These are phyloP conservation scores for Cygnus atratus DNA, from an alignment of 2,113 vertebrate genomes.

Conservation along the genomic window DNA sequence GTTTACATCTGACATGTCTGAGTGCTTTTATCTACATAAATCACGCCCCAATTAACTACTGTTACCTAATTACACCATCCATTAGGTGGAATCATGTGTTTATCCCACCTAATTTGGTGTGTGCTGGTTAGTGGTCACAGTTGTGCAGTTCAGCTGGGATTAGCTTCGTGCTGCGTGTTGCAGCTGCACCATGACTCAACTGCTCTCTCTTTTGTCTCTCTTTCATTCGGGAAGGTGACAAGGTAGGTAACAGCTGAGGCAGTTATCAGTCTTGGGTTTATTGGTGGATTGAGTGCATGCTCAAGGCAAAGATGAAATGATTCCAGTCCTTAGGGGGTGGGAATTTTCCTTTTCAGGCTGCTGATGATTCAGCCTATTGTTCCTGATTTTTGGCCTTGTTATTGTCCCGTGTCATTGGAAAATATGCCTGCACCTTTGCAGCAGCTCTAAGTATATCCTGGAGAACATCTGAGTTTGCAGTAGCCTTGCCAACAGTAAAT, in stretches of 20 bases:
- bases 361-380: background rate
- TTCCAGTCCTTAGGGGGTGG: background rate
- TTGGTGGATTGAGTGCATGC: slow-evolving; percentile 58
- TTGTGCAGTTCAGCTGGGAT: slow-evolving; percentile 65
- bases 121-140: slow-evolving; percentile 43
- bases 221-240: slow-evolving; percentile 35
- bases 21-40: slow-evolving; percentile 81
- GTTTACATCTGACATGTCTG: slow-evolving; percentile 68
- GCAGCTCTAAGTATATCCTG: background rate
- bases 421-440: background rate
- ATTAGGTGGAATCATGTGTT: slow-evolving; percentile 79
- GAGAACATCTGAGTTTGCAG: slow-evolving; percentile 2
- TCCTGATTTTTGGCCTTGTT: background rate
- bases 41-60: slow-evolving; percentile 81
- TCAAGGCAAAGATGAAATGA: background rate
- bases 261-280: background rate
- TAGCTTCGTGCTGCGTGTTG: slow-evolving; percentile 43
- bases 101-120: slow-evolving; percentile 83
- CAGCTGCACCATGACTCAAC: slow-evolving; percentile 54
- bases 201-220: slow-evolving; percentile 45
- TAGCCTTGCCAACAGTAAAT: background rate
- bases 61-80: slow-evolving; percentile 90
- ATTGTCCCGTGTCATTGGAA: slow-evolving; percentile 7
- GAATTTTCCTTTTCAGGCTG: background rate
- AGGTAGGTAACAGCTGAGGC: slow-evolving; percentile 20